phyloP scores from a whole-genome alignment of 1,140 invertebrate genomes.

The Proales similis region DNA sequence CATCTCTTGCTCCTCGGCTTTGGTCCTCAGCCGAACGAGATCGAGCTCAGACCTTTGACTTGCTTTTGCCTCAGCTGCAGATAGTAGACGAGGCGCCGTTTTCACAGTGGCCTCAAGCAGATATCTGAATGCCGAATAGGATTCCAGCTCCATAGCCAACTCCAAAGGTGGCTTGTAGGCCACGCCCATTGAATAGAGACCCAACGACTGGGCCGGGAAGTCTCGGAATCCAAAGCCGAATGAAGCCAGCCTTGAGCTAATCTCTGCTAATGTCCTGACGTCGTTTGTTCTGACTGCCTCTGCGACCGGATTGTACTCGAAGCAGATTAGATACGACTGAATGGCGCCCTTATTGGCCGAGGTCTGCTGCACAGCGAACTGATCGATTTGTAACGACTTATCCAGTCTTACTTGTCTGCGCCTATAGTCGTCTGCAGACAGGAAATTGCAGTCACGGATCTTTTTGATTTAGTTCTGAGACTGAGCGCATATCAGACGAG shows the following conservation, averaged over 20 bases:
- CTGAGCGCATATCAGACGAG: no score
- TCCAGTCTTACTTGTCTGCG: no score
- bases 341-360: no score
- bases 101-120: not conserved
- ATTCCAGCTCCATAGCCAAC: conserved; percentile 3
- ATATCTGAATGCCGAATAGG: conserved; percentile 17
- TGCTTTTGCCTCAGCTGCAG: no score
- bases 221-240: conserved; percentile 5
- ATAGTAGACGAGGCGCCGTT: no score
- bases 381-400: no score
- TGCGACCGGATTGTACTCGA: conserved; percentile 10
- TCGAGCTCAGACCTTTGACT: no score
- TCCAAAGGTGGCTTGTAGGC: not conserved
- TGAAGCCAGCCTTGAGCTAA: not conserved
- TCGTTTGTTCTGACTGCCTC: conserved; percentile 2
- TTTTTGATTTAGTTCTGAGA: no score
- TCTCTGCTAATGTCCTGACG: not conserved
- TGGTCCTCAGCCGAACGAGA: conserved; percentile 10
- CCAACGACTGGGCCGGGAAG: not conserved
- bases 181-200: not conserved
- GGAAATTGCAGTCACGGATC: no score
- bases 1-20: conserved; percentile 19
- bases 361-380: no score
- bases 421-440: no score
- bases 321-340: conserved; percentile 21